Evolutionary conservation across 2,888 invertebrate genomes (phyloP).

Genomic region (Exocentrus adspersus): DNA sequence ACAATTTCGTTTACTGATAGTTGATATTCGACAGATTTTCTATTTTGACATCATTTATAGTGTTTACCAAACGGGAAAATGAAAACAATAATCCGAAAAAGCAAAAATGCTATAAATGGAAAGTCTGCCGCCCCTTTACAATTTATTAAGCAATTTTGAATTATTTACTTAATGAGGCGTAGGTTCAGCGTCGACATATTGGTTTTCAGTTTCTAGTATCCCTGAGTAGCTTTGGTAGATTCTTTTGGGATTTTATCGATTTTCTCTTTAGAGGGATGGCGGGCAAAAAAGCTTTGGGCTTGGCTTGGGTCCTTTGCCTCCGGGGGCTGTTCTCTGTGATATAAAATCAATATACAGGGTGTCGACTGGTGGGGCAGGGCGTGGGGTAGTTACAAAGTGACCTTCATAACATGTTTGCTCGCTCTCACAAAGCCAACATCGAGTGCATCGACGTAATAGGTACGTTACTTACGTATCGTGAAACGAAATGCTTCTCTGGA

Average conservation of each 20-base stretch:
- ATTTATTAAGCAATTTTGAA: background rate
- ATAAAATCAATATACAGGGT: constrained; percentile 51
- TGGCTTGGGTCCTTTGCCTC: constrained; percentile 18
- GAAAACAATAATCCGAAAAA: background rate
- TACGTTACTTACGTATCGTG: too few species aligned
- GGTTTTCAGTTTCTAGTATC: background rate
- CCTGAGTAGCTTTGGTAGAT: background rate
- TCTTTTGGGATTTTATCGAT: background rate
- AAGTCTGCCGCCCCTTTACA: background rate
- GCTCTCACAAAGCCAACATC: too few species aligned
- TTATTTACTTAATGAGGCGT: background rate
- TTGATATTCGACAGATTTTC: constrained; percentile 52
- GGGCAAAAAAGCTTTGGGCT: background rate
- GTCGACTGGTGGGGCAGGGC: constrained; percentile 27
- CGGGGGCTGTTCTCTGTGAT: too few species aligned
- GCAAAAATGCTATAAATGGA: background rate
- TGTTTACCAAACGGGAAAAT: constrained; percentile 33
- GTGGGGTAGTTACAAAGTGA: constrained; percentile 27
- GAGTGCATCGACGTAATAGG: background rate
- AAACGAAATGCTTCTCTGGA: too few species aligned
- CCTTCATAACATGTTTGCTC: constrained; percentile 29
- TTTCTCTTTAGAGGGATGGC: background rate
- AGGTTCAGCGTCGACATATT: background rate
- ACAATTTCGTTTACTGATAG: constrained; percentile 48
- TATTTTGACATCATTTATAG: constrained; percentile 38